A percentile compares a stretch with the other conserved stretches of the same genome.
Evolutionary conservation across 1,140 invertebrate genomes (phyloP).

Genomic region (Bombus waltoni): DNA sequence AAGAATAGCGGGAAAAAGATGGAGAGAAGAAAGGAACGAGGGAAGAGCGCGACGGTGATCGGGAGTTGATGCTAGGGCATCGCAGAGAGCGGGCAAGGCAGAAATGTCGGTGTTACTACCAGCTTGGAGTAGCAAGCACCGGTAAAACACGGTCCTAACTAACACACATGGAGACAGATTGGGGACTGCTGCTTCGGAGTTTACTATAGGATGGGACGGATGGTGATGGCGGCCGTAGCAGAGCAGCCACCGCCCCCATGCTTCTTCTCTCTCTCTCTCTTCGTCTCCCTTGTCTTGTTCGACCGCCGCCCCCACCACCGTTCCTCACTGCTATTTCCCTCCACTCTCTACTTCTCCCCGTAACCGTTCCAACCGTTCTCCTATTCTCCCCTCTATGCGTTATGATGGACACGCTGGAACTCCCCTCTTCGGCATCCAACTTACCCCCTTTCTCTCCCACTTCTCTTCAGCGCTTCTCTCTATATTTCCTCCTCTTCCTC

Average conservation of each 20-base stretch:
- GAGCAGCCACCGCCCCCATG: conserved; percentile 80
- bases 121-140: conserved; percentile 73
- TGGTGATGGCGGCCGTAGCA: conserved; percentile 79
- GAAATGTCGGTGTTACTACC: conserved; percentile 76
- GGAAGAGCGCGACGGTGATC: conserved; percentile 57
- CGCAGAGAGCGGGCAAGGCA: conserved; percentile 73
- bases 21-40: conserved; percentile 72
- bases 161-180: conserved; percentile 77
- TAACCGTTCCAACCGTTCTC: conserved; percentile 26
- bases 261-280: conserved; percentile 60
- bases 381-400: conserved; percentile 44
- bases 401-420: conserved; percentile 59
- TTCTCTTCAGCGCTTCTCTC: conserved; percentile 5
- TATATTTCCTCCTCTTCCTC: conserved; percentile 51
- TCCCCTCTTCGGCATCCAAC: conserved; percentile 13
- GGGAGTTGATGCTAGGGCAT: conserved; percentile 78
- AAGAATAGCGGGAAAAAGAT: conserved; percentile 53
- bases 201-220: conserved; percentile 78
- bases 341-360: conserved; percentile 7
- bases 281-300: conserved; percentile 39
- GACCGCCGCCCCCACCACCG: conserved; percentile 22
- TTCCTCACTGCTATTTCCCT: conserved; percentile 14
- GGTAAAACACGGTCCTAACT: conserved; percentile 78
- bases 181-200: conserved; percentile 71
- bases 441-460: conserved; percentile 42